Evolutionary conservation across 2,113 vertebrate species (phyloP).

Genomic region (Herpailurus yagouaroundi): DNA sequence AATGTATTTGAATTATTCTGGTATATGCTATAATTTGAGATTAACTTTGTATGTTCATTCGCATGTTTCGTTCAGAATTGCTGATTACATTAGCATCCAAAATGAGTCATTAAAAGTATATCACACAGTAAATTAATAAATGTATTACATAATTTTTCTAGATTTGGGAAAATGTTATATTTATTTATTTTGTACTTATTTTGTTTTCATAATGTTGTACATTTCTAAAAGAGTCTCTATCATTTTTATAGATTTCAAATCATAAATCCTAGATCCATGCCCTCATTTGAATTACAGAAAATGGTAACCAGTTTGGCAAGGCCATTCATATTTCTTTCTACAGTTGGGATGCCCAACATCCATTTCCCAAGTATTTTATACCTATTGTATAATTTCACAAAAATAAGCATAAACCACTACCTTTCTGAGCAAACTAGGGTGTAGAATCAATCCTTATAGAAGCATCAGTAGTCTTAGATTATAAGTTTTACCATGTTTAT

Average conservation of each 20-base stretch:
- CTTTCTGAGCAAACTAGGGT: neutral
- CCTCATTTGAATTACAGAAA: neutral
- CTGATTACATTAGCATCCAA: neutral
- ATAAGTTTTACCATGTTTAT: neutral
- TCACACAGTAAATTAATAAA: neutral
- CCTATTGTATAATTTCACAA: neutral
- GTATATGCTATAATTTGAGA: neutral
- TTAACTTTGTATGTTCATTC: neutral
- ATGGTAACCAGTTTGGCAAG: neutral
- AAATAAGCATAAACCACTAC: neutral
- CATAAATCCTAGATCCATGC: neutral
- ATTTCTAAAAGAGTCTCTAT: neutral
- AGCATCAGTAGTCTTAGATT: neutral
- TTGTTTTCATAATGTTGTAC: neutral
- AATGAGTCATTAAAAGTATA: neutral
- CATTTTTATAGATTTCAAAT: neutral
- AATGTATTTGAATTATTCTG: neutral
- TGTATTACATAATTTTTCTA: neutral
- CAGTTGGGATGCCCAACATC: neutral
- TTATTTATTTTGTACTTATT: neutral
- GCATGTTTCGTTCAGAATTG: neutral
- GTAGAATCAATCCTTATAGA: neutral
- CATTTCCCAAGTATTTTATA: neutral
- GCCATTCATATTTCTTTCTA: neutral
- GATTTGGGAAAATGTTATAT: neutral